phyloP scores from a whole-genome alignment of 1,140 invertebrate species.

The Gonioctena quinquepunctata region DNA sequence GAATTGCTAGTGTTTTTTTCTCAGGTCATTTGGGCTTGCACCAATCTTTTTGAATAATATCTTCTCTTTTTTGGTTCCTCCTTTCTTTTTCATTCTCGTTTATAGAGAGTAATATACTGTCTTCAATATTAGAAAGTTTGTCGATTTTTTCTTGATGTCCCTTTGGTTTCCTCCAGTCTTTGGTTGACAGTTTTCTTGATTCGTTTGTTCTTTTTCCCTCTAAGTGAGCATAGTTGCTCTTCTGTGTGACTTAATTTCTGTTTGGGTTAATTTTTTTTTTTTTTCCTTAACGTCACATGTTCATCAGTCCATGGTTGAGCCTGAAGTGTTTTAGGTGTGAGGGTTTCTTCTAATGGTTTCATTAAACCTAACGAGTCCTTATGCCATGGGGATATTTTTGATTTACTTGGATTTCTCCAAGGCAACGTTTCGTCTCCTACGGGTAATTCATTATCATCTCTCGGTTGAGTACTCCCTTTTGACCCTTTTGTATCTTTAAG shows the following conservation, averaged over 20 bases:
- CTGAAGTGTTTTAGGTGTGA: constrained; percentile 15
- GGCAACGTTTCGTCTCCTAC: constrained; percentile 60
- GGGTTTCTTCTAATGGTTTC: background rate
- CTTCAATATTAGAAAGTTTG: constrained; percentile 34
- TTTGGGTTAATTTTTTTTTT: constrained; percentile 47
- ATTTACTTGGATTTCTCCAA: constrained; percentile 53
- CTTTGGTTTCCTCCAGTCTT: background rate
- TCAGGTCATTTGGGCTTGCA: too few species aligned
- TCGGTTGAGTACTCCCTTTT: constrained; percentile 35
- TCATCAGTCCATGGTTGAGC: constrained; percentile 56
- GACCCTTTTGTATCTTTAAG: constrained; percentile 26
- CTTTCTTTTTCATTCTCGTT: constrained; percentile 34
- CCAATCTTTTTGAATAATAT: constrained; percentile 10
- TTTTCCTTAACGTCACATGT: constrained; percentile 55
- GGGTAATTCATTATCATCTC: constrained; percentile 57
- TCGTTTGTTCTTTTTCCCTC: background rate
- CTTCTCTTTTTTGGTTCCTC: constrained; percentile 2
- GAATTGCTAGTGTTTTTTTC: too few species aligned
- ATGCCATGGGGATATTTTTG: background rate
- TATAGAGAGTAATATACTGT: constrained; percentile 34
- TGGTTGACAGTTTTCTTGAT: background rate
- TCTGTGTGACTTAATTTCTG: constrained; percentile 26
- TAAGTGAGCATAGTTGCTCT: background rate
- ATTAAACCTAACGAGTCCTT: background rate
- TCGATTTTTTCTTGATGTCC: background rate